These are phyloP conservation scores for Drosophila imparisetae DNA, from an alignment of 2,888 invertebrate species.

Conservation along the genomic window DNA sequence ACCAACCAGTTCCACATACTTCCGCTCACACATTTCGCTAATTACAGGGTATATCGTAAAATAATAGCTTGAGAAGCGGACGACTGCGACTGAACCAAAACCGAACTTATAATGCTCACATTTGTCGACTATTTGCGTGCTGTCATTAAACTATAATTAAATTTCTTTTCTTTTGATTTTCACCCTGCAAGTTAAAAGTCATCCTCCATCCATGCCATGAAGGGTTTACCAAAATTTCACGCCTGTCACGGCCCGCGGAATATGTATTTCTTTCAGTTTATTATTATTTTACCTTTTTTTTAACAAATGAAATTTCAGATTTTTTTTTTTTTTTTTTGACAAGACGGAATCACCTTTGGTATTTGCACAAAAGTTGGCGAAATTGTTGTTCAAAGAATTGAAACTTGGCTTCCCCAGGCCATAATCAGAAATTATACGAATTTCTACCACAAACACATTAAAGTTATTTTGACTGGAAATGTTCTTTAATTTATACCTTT, in stretches of 20 bases:
- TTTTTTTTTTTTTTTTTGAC: constrained; percentile 14
- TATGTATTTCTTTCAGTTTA: constrained; percentile 36
- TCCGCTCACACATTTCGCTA: background rate
- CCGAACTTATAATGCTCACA: constrained; percentile 51
- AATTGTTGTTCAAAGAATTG: constrained; percentile 27
- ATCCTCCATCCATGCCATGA: constrained; percentile 59
- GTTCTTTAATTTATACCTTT: background rate
- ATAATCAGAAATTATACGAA: background rate
- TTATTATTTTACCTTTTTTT: constrained; percentile 15
- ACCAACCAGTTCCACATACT: background rate
- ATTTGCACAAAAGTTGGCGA: constrained; percentile 34
- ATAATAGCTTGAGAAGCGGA: constrained; percentile 45
- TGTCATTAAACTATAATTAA: constrained; percentile 77
- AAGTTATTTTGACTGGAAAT: background rate
- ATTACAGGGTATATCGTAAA: constrained; percentile 6
- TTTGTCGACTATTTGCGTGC: constrained; percentile 76
- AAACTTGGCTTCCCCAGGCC: background rate
- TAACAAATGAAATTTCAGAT: constrained; percentile 33
- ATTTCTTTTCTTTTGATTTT: constrained; percentile 79
- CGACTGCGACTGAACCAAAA: constrained; percentile 31
- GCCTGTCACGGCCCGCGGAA: constrained; percentile 63
- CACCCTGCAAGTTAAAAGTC: constrained; percentile 76
- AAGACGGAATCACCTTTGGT: constrained; percentile 27
- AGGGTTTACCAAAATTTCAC: constrained; percentile 74
- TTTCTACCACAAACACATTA: background rate